These are phyloP conservation scores for Venustaconcha ellipsiformis DNA, from an alignment of 1,140 invertebrate genomes.

Conservation along the genomic window DNA sequence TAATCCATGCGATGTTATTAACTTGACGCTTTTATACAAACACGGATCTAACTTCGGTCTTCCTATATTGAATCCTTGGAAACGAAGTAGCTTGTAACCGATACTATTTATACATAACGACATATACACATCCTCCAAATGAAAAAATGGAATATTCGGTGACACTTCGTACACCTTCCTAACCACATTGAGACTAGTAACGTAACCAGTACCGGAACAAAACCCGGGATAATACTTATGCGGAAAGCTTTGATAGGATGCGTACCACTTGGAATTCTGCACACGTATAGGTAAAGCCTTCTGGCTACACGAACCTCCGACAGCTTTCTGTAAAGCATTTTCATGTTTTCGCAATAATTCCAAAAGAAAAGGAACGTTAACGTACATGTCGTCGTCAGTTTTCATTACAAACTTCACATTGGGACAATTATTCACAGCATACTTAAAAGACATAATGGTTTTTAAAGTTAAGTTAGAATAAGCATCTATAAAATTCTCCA, in stretches of 20 bases:
- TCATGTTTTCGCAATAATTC: constrained; percentile 16
- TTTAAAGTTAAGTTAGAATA: constrained; percentile 46
- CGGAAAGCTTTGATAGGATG: constrained; percentile 57
- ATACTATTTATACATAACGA: constrained; percentile 54
- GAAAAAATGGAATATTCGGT: constrained; percentile 59
- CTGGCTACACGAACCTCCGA: constrained; percentile 29
- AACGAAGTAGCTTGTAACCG: constrained; percentile 25
- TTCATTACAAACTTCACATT: constrained; percentile 43
- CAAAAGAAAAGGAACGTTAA: constrained; percentile 39
- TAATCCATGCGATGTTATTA: not conserved
- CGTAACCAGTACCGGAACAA: constrained; percentile 68
- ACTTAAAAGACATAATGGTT: constrained; percentile 40
- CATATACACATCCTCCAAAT: constrained; percentile 69
- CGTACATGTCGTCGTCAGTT: constrained; percentile 44
- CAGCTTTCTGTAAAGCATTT: constrained; percentile 11
- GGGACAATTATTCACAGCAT: constrained; percentile 31
- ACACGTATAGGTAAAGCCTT: constrained; percentile 40
- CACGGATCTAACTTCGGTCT: constrained; percentile 16
- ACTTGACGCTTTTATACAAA: not conserved
- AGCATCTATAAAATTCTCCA: constrained; percentile 41
- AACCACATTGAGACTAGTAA: constrained; percentile 63
- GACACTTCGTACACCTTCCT: constrained; percentile 53
- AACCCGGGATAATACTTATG: constrained; percentile 64
- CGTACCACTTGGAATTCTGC: constrained; percentile 66
- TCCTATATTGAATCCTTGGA: constrained; percentile 68